Evolutionary conservation across 2,888 invertebrate species (phyloP).

Genomic region (Melinaea menophilus): DNA sequence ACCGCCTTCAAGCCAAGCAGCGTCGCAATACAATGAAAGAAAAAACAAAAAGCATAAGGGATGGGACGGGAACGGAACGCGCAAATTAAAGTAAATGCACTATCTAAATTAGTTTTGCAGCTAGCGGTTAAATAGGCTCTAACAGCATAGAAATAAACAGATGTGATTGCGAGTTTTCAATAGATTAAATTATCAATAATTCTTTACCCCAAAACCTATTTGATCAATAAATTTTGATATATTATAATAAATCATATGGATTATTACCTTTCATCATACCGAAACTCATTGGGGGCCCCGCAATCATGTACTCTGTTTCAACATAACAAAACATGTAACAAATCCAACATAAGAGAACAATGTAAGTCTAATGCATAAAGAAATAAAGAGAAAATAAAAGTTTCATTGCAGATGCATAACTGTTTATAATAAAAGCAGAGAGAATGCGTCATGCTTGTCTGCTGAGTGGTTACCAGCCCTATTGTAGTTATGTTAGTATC

Average conservation of each 20-base stretch:
- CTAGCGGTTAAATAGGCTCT: constrained; percentile 63
- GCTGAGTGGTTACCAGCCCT: constrained; percentile 62
- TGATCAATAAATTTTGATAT: constrained; percentile 67
- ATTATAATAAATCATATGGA: constrained; percentile 54
- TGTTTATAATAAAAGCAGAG: constrained; percentile 54
- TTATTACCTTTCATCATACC: constrained; percentile 92
- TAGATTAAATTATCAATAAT: constrained; percentile 52
- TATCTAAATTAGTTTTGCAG: constrained; percentile 54
- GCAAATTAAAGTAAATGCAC: constrained; percentile 62
- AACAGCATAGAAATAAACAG: constrained; percentile 47
- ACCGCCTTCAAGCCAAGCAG: constrained; percentile 78
- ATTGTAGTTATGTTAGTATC: constrained; percentile 62
- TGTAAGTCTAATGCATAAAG: constrained; percentile 76
- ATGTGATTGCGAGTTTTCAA: constrained; percentile 46
- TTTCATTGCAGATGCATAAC: constrained; percentile 57
- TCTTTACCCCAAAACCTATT: constrained; percentile 46
- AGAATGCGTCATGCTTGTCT: constrained; percentile 66
- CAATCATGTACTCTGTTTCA: constrained; percentile 82
- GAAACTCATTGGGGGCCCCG: constrained; percentile 90
- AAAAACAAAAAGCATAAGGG: constrained; percentile 76
- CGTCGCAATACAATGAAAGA: constrained; percentile 78
- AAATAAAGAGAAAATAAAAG: constrained; percentile 53
- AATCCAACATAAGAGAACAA: constrained; percentile 83
- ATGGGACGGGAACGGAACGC: constrained; percentile 59
- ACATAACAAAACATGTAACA: constrained; percentile 86